phyloP scores from a whole-genome alignment of 2,113 vertebrate species.

The Steatornis caripensis region DNA sequence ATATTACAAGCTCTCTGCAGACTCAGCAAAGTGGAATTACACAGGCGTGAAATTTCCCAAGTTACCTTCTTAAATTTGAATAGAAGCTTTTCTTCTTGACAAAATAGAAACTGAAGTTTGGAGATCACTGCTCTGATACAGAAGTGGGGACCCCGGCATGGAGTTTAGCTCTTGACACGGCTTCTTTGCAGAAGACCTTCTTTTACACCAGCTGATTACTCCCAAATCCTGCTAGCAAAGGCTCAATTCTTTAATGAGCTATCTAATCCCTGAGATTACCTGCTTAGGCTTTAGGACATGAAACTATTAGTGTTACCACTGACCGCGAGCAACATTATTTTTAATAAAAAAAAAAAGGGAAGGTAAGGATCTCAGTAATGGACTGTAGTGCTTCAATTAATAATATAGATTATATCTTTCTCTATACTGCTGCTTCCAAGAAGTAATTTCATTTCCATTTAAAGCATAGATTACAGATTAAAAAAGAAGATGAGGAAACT shows the following conservation, averaged over 20 bases:
- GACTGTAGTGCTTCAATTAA: neutral
- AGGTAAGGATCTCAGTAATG: neutral
- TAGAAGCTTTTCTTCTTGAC: neutral
- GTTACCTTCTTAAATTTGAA: neutral
- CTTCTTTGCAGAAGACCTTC: neutral
- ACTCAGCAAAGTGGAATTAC: neutral
- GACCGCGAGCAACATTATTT: neutral
- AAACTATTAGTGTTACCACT: neutral
- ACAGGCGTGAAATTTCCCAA: neutral
- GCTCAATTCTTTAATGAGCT: neutral
- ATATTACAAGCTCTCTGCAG: neutral
- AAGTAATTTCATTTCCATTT: neutral
- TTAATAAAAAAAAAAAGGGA: neutral
- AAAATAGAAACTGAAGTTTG: neutral
- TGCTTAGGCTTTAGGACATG: neutral
- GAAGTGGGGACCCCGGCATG: neutral
- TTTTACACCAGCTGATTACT: neutral
- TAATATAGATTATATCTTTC: neutral
- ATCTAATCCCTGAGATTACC: neutral
- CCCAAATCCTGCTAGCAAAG: neutral
- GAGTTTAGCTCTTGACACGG: rapidly evolving
- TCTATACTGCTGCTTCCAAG: neutral
- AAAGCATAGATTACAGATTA: neutral
- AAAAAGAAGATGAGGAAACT: neutral
- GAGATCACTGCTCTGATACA: neutral